Evolutionary conservation across 1,140 invertebrate species (phyloP), one percentile per base, ranked within the genome.

Genomic region (Eufriesea mexicana): DNA sequence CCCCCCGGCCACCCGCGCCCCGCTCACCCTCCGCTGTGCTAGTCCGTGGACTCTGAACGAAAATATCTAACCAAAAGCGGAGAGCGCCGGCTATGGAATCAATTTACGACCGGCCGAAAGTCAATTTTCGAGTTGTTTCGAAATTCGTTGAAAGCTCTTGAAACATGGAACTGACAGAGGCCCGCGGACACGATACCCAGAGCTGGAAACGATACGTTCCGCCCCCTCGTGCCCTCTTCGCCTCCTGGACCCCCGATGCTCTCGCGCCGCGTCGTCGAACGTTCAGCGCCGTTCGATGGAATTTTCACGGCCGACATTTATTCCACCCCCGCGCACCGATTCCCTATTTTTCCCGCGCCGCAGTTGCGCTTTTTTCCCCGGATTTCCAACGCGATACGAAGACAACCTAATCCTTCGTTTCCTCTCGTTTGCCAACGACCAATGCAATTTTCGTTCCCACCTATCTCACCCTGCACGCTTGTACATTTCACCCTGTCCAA

Each of bases 101-200:
- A 57, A 81, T 81, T 81, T 75, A 66, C 72, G 42, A 25, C 35
- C 28, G 77, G 79, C 49, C 79, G 72, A 82, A 82, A 82, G 72
- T 82, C 79, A 76, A 82, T 82, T 76, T 76, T 82, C 72, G 72
- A 76, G 79, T 82, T 67, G 79, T 76, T 76, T 57, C 79, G 72
- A 57, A 82, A 82, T 82, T 67, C 79, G 79, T 67, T 67, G 72
- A 75, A 76, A 76, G 79, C 79, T 66, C 62, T 67, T 66, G 79
- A 67, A 66, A 75, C 72, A 28, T 55, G 72, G 49, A 80, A 80
- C 55, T 59, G 55, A 78, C 62, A 67, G 47, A 45, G n/a, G 62
- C 55, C 68, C 28, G 45, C 67, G 78, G 74, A 76, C 42, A 76
- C 68, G 57, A 14, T 14, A 61, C 28, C n/a, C 71, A 42, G 35